phyloP scores from a whole-genome alignment of 2,888 invertebrate genomes.

The Flexamia atlantica region DNA sequence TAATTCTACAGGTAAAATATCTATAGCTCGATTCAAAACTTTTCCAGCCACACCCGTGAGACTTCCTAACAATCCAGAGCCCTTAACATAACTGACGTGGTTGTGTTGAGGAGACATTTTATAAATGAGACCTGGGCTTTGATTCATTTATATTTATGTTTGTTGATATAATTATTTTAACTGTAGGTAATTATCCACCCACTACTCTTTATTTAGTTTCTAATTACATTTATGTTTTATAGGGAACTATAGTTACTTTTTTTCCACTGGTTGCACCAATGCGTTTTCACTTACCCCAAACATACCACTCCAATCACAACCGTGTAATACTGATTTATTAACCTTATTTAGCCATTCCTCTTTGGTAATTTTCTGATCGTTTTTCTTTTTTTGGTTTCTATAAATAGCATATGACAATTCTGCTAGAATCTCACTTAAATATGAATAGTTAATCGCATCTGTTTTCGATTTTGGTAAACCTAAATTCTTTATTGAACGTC shows the following conservation, averaged over 20 bases:
- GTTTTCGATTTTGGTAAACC: too few relatives aligned
- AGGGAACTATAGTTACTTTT: background rate
- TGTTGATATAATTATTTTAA: too few relatives aligned
- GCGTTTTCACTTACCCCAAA: background rate
- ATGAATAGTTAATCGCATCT: too few relatives aligned
- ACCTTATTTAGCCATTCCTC: background rate
- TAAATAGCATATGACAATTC: background rate
- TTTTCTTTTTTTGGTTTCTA: background rate
- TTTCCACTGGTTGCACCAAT: background rate
- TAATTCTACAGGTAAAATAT: constrained; percentile 39
- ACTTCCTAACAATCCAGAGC: background rate
- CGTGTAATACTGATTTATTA: background rate
- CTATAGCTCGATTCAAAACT: background rate
- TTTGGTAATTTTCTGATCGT: background rate
- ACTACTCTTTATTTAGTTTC: constrained; percentile 1
- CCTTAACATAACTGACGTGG: background rate
- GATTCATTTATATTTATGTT: background rate
- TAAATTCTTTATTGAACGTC: too few relatives aligned
- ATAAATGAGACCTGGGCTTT: background rate
- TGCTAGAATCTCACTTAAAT: too few relatives aligned
- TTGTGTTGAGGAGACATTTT: background rate
- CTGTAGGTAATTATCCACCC: background rate
- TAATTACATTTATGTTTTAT: background rate
- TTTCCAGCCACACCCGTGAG: background rate
- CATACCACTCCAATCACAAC: background rate